A percentile compares a stretch with the other conserved stretches of the same genome.
phyloP scores from a whole-genome alignment of 1,140 invertebrate genomes.

The Drosophila insularis region DNA sequence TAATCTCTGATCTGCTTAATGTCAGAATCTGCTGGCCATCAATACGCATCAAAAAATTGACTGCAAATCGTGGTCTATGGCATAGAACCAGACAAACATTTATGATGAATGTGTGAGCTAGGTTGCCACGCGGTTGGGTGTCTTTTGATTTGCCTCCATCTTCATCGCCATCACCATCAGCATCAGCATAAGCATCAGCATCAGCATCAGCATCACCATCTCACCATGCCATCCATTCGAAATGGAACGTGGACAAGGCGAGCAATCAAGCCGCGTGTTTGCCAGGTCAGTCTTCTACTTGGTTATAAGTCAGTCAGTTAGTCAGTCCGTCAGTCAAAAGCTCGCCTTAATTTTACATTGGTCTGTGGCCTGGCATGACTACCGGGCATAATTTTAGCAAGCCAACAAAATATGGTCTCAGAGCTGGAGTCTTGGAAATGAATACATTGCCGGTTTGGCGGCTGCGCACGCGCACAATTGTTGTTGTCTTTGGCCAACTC shows the following conservation, averaged over 20 bases:
- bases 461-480: conserved; percentile 69
- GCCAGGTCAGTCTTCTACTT: conserved; percentile 45
- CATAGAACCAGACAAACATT: conserved; percentile 41
- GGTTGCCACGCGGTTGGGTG: conserved; percentile 47
- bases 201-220: conserved; percentile 14
- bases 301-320: conserved; percentile 37
- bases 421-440: conserved; percentile 56
- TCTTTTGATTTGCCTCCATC: conserved; percentile 52
- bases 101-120: conserved; percentile 49
- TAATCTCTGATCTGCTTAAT: conserved; percentile 74
- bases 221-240: conserved; percentile 10
- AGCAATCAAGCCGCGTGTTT: conserved; percentile 63
- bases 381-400: conserved; percentile 77
- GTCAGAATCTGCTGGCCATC: conserved; percentile 65
- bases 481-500: conserved; percentile 18
- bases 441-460: conserved; percentile 68
- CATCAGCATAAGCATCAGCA: conserved; percentile 5
- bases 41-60: conserved; percentile 70
- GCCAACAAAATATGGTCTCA: conserved; percentile 52
- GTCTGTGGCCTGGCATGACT: conserved; percentile 58
- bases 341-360: conserved; percentile 41
- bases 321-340: conserved; percentile 55
- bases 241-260: conserved; percentile 40
- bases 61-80: conserved; percentile 45
- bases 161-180: conserved; percentile 14